These are phyloP conservation scores for Chymomyza amoena DNA, from an alignment of 2,888 invertebrate genomes.

Conservation along the genomic window DNA sequence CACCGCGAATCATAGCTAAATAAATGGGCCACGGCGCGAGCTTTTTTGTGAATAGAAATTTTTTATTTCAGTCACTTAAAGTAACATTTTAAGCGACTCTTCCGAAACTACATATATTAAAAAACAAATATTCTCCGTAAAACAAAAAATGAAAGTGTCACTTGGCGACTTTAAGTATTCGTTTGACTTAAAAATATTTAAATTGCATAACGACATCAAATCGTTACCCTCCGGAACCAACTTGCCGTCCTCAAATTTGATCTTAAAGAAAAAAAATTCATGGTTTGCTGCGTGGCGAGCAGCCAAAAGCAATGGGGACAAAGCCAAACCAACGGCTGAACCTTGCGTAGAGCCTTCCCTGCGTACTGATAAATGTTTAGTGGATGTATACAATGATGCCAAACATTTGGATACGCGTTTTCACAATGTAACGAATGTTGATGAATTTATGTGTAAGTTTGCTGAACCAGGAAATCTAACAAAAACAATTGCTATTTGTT, in stretches of 20 bases:
- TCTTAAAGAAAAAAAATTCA: constrained; percentile 63
- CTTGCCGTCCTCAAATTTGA: constrained; percentile 43
- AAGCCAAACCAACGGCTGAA: not conserved
- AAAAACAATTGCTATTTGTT: no score
- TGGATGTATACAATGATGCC: not conserved
- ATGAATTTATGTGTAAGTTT: constrained; percentile 69
- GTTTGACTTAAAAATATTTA: constrained; percentile 75
- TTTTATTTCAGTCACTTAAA: not conserved
- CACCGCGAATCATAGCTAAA: not conserved
- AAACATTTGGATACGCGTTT: not conserved
- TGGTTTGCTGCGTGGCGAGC: constrained; percentile 73
- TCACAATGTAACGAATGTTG: constrained; percentile 10
- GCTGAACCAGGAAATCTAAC: no score
- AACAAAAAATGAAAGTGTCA: constrained; percentile 69
- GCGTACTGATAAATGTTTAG: not conserved
- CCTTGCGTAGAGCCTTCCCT: not conserved
- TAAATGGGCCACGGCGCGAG: not conserved
- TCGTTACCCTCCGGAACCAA: constrained; percentile 24
- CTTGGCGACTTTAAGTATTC: constrained; percentile 71
- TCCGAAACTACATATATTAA: not conserved
- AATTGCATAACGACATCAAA: constrained; percentile 74
- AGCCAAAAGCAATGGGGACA: constrained; percentile 39
- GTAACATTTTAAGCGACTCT: not conserved
- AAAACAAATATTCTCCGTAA: not conserved
- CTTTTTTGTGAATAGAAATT: not conserved